Evolutionary conservation across 1,140 invertebrate genomes (phyloP).

Genomic region (Bombus waltoni): DNA sequence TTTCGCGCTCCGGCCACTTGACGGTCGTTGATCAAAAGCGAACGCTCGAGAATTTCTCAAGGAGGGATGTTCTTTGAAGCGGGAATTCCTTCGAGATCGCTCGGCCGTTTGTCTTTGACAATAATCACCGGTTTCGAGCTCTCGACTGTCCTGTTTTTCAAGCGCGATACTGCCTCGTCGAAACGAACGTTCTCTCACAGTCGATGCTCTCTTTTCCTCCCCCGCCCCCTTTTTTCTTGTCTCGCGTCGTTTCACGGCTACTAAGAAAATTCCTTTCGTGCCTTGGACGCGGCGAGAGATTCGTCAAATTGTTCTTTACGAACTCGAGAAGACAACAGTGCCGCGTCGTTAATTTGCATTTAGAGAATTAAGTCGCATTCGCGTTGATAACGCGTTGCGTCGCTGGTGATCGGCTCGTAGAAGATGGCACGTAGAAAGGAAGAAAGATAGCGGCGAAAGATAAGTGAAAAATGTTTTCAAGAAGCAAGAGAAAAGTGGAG

Average conservation of each 20-base stretch:
- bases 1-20: conserved; percentile 37
- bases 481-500: too few species aligned
- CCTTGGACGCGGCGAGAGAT: not conserved
- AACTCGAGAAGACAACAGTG: too few species aligned
- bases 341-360: too few species aligned
- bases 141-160: not conserved
- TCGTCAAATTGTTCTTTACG: too few species aligned
- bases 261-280: not conserved
- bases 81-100: conserved; percentile 43
- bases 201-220: not conserved
- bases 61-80: conserved; percentile 42
- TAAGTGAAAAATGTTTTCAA: too few species aligned
- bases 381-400: too few species aligned
- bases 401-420: too few species aligned
- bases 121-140: conserved; percentile 24
- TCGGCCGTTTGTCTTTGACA: conserved; percentile 34
- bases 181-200: not conserved
- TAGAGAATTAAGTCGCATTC: too few species aligned
- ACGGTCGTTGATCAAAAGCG: conserved; percentile 54
- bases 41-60: conserved; percentile 48
- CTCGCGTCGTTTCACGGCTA: not conserved
- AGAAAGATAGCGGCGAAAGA: too few species aligned
- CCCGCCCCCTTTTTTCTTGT: not conserved
- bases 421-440: too few species aligned
- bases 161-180: not conserved